Percentiles rank a stretch among this genome's conserved stretches.
These are phyloP conservation scores for Serranus cabrilla DNA, from an alignment of 2,797 vertebrate species.

Conservation along the genomic window DNA sequence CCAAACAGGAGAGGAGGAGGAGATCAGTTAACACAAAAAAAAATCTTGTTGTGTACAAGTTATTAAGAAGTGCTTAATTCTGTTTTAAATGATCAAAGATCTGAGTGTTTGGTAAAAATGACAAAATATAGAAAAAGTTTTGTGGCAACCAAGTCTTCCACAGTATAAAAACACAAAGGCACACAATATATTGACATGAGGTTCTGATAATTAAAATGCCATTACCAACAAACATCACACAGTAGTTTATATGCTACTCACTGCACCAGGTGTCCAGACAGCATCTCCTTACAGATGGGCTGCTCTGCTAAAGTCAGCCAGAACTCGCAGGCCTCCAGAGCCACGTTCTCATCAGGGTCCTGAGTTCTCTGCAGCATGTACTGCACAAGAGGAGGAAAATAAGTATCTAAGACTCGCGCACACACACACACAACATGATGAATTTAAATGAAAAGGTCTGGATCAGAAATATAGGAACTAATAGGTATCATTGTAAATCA, in stretches of 20 bases:
- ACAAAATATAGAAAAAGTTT: too few relatives aligned
- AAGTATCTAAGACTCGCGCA: background rate
- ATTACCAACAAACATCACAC: background rate
- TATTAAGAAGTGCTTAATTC: background rate
- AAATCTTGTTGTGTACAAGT: background rate
- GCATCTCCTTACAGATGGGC: slow-evolving; percentile 95
- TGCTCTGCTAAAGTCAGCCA: slow-evolving; percentile 97
- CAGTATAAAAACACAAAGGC: background rate
- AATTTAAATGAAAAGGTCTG: slow-evolving; percentile 24
- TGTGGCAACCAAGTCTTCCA: background rate
- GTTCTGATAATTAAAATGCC: background rate
- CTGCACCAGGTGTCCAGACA: slow-evolving; percentile 94
- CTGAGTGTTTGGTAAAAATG: background rate
- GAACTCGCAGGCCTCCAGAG: slow-evolving; percentile 96
- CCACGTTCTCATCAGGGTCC: slow-evolving; percentile 95
- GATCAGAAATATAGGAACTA: slow-evolving; percentile 78
- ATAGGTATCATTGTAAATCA: slow-evolving; percentile 74
- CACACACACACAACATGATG: background rate
- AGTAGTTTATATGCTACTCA: slow-evolving; percentile 79
- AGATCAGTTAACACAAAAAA: background rate
- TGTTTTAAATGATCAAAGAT: background rate
- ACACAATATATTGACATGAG: background rate
- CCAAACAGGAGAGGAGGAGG: background rate
- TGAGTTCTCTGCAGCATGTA: slow-evolving; percentile 98
- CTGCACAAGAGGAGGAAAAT: slow-evolving; percentile 66